Conservation (phyloP, 1,140 invertebrate genomes). For the Bombus sylvicola region DNA sequence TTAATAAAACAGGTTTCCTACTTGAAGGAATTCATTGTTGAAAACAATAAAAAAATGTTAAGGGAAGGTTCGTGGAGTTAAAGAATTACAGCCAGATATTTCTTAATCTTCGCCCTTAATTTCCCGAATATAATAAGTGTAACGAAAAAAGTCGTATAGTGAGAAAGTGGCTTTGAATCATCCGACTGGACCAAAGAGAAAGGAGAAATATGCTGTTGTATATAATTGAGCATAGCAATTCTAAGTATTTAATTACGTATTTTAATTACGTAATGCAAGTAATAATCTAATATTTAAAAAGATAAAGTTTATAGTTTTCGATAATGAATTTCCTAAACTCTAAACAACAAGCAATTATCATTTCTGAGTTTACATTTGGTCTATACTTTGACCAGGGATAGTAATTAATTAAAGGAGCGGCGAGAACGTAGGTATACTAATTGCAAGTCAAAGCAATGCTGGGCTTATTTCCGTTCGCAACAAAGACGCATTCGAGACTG, state of each 20-base stretch:
- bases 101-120: not conserved
- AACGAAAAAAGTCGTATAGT: not conserved
- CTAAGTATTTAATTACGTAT: too few relatives aligned
- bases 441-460: not conserved
- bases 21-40: not conserved
- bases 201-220: not conserved
- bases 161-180: too few relatives aligned
- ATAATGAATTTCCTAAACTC: too few relatives aligned
- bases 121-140: not conserved
- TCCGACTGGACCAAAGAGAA: not conserved
- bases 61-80: too few relatives aligned
- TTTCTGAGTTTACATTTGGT: not conserved
- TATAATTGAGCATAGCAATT: not conserved
- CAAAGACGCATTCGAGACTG: slow-evolving; percentile 15
- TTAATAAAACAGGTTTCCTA: too few relatives aligned
- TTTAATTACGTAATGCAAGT: too few relatives aligned
- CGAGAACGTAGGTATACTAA: not conserved
- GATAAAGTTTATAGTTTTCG: too few relatives aligned
- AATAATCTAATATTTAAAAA: too few relatives aligned
- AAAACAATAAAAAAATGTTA: too few relatives aligned
- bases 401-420: slow-evolving; percentile 10
- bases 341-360: not conserved
- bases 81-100: too few relatives aligned
- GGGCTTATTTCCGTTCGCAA: not conserved
- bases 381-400: not conserved